Conservation (phyloP, 2,113 vertebrate species). For the Apistogramma diplotaenia region DNA sequence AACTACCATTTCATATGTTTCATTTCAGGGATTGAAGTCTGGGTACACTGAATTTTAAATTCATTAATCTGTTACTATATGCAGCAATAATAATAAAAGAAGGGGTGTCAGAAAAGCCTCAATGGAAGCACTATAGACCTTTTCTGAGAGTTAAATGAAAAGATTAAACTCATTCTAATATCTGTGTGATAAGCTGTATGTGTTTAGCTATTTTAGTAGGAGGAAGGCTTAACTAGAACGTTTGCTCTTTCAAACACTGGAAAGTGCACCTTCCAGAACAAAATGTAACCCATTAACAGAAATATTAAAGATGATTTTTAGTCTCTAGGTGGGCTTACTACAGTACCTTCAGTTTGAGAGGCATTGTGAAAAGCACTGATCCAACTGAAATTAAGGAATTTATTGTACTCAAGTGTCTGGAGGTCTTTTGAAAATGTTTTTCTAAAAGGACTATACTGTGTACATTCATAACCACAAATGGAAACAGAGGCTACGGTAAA, state of each 20-base stretch:
- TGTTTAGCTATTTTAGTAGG: not conserved
- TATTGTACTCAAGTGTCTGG: not conserved
- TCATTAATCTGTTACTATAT: not conserved
- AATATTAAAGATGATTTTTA: not conserved
- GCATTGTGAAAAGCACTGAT: not conserved
- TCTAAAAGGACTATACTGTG: not conserved
- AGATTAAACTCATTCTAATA: not conserved
- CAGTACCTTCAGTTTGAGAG: not conserved
- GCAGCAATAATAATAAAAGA: no score
- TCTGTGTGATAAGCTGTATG: not conserved
- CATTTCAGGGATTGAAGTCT: not conserved
- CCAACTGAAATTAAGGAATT: not conserved
- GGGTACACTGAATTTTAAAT: not conserved
- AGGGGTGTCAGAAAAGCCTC: not conserved
- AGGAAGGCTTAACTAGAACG: not conserved
- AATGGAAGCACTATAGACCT: not conserved
- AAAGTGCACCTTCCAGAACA: not conserved
- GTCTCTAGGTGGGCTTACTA: no score
- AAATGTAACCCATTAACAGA: not conserved
- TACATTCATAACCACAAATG: not conserved
- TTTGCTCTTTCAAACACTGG: not conserved
- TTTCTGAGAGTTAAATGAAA: not conserved
- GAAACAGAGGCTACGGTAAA: not conserved
- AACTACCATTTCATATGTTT: no score
- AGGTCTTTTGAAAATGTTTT: not conserved